Conservation (phyloP, 2,113 vertebrate genomes). For the Elachura formosa region DNA sequence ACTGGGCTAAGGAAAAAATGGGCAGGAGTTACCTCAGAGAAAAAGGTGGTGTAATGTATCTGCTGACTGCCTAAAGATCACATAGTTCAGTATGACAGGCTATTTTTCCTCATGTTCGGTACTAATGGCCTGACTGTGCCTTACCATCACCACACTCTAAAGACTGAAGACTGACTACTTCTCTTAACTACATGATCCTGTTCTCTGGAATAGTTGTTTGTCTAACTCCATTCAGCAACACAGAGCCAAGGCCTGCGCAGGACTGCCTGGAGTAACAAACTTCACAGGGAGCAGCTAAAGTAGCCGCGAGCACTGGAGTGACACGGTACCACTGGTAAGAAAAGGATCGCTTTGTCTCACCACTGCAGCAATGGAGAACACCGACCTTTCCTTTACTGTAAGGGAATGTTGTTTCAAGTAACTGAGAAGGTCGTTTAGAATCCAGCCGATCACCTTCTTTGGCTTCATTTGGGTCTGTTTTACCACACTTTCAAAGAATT, state of each 20-base stretch:
- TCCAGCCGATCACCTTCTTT: slow-evolving; percentile 90
- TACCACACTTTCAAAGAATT: slow-evolving; percentile 87
- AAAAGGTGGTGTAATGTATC: not conserved
- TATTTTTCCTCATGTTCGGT: not conserved
- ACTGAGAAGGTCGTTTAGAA: slow-evolving; percentile 83
- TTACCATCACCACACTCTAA: not conserved
- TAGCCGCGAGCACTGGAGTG: accelerated
- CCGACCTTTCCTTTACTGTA: slow-evolving; percentile 87
- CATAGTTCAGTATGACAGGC: not conserved
- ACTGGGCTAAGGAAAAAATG: slow-evolving; percentile 75
- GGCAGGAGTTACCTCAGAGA: not conserved
- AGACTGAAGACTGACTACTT: not conserved
- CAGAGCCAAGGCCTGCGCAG: not conserved
- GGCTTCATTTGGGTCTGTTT: slow-evolving; percentile 81
- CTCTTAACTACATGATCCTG: not conserved
- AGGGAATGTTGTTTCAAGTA: slow-evolving; percentile 82
- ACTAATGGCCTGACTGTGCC: not conserved
- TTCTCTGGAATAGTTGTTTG: not conserved
- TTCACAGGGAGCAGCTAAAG: not conserved
- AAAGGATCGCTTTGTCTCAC: not conserved
- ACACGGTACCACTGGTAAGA: not conserved
- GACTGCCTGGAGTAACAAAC: not conserved
- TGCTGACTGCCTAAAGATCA: not conserved
- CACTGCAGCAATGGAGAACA: not conserved
- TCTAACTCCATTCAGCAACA: not conserved